These are phyloP conservation scores for Xanthorhoe spadicearia DNA, from an alignment of 2,888 invertebrate species.

Conservation along the genomic window DNA sequence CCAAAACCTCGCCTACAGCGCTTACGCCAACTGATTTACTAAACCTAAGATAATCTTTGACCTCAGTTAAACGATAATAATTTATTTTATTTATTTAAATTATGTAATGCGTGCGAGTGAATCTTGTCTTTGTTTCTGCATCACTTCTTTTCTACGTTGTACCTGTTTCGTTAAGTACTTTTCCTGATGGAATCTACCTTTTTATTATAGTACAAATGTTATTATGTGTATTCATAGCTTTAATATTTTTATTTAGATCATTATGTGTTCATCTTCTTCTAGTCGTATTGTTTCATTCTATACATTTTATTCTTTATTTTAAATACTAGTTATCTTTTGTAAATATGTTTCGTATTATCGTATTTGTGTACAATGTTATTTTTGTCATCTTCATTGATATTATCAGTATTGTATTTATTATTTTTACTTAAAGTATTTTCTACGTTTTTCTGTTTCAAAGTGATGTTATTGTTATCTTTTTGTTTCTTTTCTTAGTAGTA, in stretches of 20 bases:
- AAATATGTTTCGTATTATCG: slow-evolving; percentile 74
- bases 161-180: slow-evolving; percentile 63
- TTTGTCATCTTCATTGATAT: slow-evolving; percentile 67
- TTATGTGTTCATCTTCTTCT: slow-evolving; percentile 62
- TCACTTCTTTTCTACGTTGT: slow-evolving; percentile 60
- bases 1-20: slow-evolving; percentile 90
- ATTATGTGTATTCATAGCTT: slow-evolving; percentile 63
- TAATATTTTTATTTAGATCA: slow-evolving; percentile 60
- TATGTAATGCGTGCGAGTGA: slow-evolving; percentile 70
- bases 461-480: slow-evolving; percentile 39
- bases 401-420: slow-evolving; percentile 46
- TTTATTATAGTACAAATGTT: slow-evolving; percentile 68
- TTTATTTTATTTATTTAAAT: slow-evolving; percentile 79
- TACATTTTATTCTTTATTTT: slow-evolving; percentile 28
- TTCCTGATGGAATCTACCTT: slow-evolving; percentile 35
- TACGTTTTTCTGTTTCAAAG: slow-evolving; percentile 37
- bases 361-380: slow-evolving; percentile 77
- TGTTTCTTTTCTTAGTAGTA: slow-evolving; percentile 41
- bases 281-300: slow-evolving; percentile 52
- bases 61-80: slow-evolving; percentile 75
- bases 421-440: slow-evolving; percentile 47
- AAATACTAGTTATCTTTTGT: slow-evolving; percentile 62
- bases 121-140: slow-evolving; percentile 64
- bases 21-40: slow-evolving; percentile 75
- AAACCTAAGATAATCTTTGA: slow-evolving; percentile 53